Evolutionary conservation across 1,140 invertebrate genomes (phyloP), one percentile per base, ranked within the genome.

Genomic region (Hylyphantes graminicola): DNA sequence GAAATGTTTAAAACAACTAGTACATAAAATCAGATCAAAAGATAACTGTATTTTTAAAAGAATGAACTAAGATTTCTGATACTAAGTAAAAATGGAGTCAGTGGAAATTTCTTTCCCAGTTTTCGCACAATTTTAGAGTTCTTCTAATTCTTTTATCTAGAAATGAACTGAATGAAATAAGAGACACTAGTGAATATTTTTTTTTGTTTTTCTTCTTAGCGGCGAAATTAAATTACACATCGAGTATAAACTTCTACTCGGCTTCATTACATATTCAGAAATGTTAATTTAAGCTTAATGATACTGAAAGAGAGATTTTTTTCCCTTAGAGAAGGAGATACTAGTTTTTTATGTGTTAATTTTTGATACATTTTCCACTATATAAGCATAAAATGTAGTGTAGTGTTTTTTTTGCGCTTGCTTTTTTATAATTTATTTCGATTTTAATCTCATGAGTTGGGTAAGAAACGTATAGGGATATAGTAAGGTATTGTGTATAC

Each of bases 221-320:
- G 53, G 61, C 61, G 61, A 79, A 79, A 79, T 79, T 79, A 79
- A 79, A 79, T 79, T 79, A 79, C 61, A 57, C 17, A 57, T 57
- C 50, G 61, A 59, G 54, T 54, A 13, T 15, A 13, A 53, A 48
- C 13, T 35, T 21, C 17, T 51, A 15, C n/a, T 75, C 7, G 51
- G 68, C 21, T 19, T 79, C 77, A 79, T 79, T 79, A 68, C 35
- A 51, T 53, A 79, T 79, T 68, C 77, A 68, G 53, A 79, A 79
- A 79, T 65, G 77, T 70, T 79, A 79, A 79, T 79, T 79, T 79
- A 68, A 79, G 59, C 65, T 70, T 79, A 79, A 57, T 79, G 64
- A 79, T 79, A 79, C 21, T 15, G 19, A 57, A 15, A 70, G 51
- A 78, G 15, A 13, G 17, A 67, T 64, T 51, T 53, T 67, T 65